Conservation (phyloP, 2,888 invertebrate species). For the Lymantria dispar region DNA sequence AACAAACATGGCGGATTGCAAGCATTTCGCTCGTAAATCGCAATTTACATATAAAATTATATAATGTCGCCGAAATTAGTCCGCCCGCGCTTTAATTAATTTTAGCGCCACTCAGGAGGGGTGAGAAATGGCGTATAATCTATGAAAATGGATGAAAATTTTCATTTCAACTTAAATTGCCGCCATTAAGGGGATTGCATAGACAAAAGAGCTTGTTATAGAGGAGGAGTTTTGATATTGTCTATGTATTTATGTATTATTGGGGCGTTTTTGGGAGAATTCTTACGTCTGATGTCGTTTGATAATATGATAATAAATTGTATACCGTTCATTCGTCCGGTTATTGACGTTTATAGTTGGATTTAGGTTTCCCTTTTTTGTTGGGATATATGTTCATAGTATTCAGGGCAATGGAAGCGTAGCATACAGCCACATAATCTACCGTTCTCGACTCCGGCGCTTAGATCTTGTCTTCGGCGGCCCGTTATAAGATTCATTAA, state of each 20-base stretch:
- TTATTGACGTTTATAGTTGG: background rate
- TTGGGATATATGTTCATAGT: no score
- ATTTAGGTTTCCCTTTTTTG: background rate
- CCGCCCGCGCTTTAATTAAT: constrained; percentile 37
- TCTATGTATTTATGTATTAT: constrained; percentile 14
- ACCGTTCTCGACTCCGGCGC: no score
- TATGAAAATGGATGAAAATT: constrained; percentile 36
- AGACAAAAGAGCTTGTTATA: constrained; percentile 33
- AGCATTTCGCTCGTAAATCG: constrained; percentile 45
- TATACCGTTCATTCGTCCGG: background rate
- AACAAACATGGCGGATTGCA: constrained; percentile 23
- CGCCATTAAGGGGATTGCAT: constrained; percentile 33
- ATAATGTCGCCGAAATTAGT: constrained; percentile 52
- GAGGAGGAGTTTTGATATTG: constrained; percentile 26
- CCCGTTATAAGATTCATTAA: no score
- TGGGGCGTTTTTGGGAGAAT: constrained; percentile 8
- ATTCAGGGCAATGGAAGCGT: no score
- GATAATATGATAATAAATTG: background rate
- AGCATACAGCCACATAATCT: no score
- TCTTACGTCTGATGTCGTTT: background rate
- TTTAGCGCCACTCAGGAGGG: constrained; percentile 28
- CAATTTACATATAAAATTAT: constrained; percentile 50
- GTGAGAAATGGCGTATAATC: constrained; percentile 16
- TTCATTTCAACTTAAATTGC: constrained; percentile 34
- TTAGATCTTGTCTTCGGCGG: no score